Base-by-base conservation (phyloP, 2,797 vertebrate genomes). In the Aselliscus stoliczkanus region DNA sequence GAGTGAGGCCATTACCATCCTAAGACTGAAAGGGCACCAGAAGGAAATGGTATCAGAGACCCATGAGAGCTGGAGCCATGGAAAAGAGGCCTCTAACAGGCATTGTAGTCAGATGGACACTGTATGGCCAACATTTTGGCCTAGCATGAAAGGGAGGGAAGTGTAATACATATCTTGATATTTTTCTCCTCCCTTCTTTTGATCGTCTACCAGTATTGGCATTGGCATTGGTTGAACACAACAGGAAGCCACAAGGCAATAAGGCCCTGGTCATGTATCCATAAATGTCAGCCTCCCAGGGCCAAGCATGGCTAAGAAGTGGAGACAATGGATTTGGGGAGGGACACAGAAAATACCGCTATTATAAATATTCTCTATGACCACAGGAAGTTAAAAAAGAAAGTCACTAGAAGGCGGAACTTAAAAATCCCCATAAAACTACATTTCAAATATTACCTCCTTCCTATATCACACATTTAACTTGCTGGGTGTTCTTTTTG, bases 341-440 rank as follows among this genome's bases (percentile, higher is more conserved):
- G n/a, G 47, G 11, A 93, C 93, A 80, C 34, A 75, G 64, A 34
- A 62, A 93, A 67, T 44, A 47, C 10, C 83, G 56, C 31, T 44
- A 42, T 54, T 93, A 70, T 44, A 85, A 87, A 92, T 79, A 62
- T 67, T 93, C 15, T 90, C 70, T 80, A 25, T 34, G 47, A 84
- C 13, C 64, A 80, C 1, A 56, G 50, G 37, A 92, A 44, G 44
- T 94, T 80, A 4, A 17, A 34, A 70, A 91, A 83, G 47, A 60
- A 89, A 37, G 42, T 84, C 58, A 85, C 10, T 67, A 85, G 14
- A 64, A 80, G 23, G 39, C 29, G 87, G 37, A 72, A 94, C 29
- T 88, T 65, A 94, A 95, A 93, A 95, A 42, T 64, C 20, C 39
- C 39, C n/a, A 62, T 8, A 75, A 81, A 95, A 50, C 4, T 70